A percentile compares a stretch with the other conserved stretches of the same genome.
These are phyloP conservation scores for Regulus satrapa DNA, from an alignment of 2,113 vertebrate genomes.

Conservation along the genomic window DNA sequence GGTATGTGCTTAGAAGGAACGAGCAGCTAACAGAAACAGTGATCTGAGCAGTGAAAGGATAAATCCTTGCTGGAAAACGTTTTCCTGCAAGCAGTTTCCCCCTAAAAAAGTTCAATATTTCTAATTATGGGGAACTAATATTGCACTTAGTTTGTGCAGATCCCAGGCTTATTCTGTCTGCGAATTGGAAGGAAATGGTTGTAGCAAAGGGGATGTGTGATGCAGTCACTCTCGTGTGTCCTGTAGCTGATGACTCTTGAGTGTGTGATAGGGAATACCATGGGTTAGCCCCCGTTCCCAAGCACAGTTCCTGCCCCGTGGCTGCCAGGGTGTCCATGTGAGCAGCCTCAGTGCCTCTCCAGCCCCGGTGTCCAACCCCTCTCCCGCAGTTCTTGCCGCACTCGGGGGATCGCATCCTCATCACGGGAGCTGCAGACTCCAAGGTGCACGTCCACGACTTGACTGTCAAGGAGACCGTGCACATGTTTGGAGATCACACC, in stretches of 20 bases:
- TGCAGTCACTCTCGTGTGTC: background rate
- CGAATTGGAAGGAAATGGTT: background rate
- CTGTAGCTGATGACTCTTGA: background rate
- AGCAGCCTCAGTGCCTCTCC: background rate
- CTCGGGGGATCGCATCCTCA: constrained; percentile 90
- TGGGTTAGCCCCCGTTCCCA: background rate
- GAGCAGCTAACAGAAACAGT: background rate
- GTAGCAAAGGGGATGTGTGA: background rate
- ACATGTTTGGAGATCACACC: constrained; percentile 98
- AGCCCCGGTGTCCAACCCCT: background rate
- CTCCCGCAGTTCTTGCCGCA: constrained; percentile 89
- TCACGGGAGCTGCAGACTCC: constrained; percentile 94
- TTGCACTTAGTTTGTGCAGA: background rate
- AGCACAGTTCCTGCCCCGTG: background rate
- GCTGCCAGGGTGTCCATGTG: background rate
- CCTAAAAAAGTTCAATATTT: background rate
- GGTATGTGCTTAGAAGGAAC: constrained; percentile 69
- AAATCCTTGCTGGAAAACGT: background rate
- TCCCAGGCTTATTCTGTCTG: background rate
- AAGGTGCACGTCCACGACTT: constrained; percentile 98
- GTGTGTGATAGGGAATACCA: rapidly evolving
- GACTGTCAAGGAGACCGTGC: constrained; percentile 93
- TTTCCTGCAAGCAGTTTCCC: background rate
- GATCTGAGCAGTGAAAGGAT: background rate
- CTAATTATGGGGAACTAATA: background rate